Percentiles rank a stretch among this genome's conserved stretches.
Conservation (phyloP, 1,140 invertebrate genomes). For the Prorops nasuta region DNA sequence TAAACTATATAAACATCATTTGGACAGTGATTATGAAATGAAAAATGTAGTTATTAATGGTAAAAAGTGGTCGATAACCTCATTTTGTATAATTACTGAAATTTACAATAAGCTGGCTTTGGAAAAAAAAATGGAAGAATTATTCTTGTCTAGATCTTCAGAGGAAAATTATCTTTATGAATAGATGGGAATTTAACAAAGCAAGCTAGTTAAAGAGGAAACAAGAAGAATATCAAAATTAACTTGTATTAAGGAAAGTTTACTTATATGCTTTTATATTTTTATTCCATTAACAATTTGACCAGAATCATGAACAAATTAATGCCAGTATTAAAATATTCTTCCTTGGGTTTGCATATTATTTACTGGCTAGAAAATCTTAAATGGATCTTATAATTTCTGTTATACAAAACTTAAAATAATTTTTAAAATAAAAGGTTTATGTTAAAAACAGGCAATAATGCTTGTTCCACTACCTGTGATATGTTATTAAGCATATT, state of each 20-base stretch:
- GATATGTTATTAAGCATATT: conserved; percentile 62
- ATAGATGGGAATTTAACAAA: conserved; percentile 45
- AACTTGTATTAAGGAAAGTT: conserved; percentile 19
- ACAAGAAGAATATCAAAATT: conserved; percentile 24
- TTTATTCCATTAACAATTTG: conserved; percentile 34
- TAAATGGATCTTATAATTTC: conserved; percentile 51
- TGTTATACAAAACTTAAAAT: too few relatives aligned
- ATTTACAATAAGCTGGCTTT: conserved; percentile 54
- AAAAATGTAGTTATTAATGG: conserved; percentile 39
- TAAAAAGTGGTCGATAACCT: conserved; percentile 24
- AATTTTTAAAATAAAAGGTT: conserved; percentile 53
- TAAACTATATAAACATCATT: too few relatives aligned
- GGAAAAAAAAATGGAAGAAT: conserved; percentile 49
- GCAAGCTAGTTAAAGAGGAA: conserved; percentile 24
- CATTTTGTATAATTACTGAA: conserved; percentile 37
- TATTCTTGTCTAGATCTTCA: conserved; percentile 29
- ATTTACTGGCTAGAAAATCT: conserved; percentile 46
- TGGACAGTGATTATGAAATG: conserved; percentile 35
- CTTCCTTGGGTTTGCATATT: conserved; percentile 51
- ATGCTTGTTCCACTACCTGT: conserved; percentile 57
- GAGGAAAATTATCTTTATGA: conserved; percentile 53
- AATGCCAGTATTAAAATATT: conserved; percentile 46
- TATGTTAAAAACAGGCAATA: conserved; percentile 62
- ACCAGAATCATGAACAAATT: conserved; percentile 35
- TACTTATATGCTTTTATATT: conserved; percentile 33